Evolutionary conservation across 2,113 vertebrate species (phyloP), one percentile per base, ranked within the genome.

Genomic region (Rhombomys opimus): DNA sequence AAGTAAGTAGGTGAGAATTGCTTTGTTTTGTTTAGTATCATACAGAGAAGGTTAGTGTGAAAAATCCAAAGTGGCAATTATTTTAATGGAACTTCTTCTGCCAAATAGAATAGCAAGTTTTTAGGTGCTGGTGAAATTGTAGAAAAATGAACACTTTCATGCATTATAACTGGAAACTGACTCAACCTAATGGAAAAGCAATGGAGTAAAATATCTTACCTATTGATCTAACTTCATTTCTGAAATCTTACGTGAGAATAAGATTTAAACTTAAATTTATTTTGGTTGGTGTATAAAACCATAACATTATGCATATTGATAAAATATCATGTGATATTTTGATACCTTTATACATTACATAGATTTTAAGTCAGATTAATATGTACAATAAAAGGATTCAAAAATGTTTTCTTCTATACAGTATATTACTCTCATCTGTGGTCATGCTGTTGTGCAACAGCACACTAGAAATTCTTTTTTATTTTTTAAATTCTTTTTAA

Each of bases 41-140:
- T 86, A 81, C 77, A 68, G 57, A 95, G 46, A 96, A 90, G 11
- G 10, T 75, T 85, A 75, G 75, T 84, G 50, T 63, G 87, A 89
- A 95, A 95, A 87, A 70, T 77, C 67, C n/a, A 89, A 96, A 87
- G 75, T 38, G 54, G 35, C n/a, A 94, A 95, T 94, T 96, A 82
- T 92, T 84, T 92, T 88, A 96, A 90, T 35, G 23, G 89, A 88
- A 78, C 27, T 78, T 57, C 88, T 94, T 95, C 35, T 94, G 35
- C 14, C 75, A n/a, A 84, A 2, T 68, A 87, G 50, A 94, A 85
- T 41, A 88, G 7, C 38, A 67, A 27, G 57, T 94, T 95, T 86
- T 73, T 91, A 95, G 68, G 25, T 94, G 23, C 67, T 86, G n/a
- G 20, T 67, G 10, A 86, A 13, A 86, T 30, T 65, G 41, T 54